Conservation (phyloP, 2,797 vertebrate genomes). For the Sebastes vulpes region DNA sequence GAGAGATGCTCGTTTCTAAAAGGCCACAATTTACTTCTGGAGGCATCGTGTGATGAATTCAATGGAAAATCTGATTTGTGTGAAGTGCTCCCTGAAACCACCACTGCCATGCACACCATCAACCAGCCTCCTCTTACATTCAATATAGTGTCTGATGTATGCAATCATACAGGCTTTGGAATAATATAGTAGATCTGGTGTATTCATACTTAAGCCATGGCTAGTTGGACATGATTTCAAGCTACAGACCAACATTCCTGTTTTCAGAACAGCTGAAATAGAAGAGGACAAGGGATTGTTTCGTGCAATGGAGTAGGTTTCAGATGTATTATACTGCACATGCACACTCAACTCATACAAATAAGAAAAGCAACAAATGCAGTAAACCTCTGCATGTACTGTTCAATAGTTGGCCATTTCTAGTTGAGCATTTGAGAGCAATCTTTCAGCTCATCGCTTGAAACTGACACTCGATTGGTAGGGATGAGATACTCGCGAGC, state of each 20-base stretch:
- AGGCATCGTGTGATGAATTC: background rate
- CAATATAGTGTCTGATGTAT: background rate
- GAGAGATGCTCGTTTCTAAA: background rate
- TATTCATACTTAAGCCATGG: background rate
- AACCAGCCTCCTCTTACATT: background rate
- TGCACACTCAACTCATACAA: background rate
- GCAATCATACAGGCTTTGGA: background rate
- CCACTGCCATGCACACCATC: background rate
- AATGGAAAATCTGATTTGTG: background rate
- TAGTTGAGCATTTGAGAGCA: background rate
- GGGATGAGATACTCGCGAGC: slow-evolving; percentile 14
- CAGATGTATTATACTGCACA: background rate
- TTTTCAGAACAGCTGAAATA: background rate
- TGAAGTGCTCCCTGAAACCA: background rate
- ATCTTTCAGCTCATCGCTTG: slow-evolving; percentile 9
- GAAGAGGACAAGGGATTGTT: background rate
- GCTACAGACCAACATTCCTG: background rate
- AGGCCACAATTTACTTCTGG: background rate
- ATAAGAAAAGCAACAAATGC: background rate
- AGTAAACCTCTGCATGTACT: background rate
- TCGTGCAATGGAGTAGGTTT: background rate
- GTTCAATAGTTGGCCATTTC: background rate
- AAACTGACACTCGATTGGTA: background rate
- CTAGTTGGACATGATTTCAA: background rate
- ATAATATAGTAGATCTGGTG: background rate